These are phyloP conservation scores for Myiopsitta monachus DNA, from an alignment of 2,113 vertebrate species.

Conservation along the genomic window DNA sequence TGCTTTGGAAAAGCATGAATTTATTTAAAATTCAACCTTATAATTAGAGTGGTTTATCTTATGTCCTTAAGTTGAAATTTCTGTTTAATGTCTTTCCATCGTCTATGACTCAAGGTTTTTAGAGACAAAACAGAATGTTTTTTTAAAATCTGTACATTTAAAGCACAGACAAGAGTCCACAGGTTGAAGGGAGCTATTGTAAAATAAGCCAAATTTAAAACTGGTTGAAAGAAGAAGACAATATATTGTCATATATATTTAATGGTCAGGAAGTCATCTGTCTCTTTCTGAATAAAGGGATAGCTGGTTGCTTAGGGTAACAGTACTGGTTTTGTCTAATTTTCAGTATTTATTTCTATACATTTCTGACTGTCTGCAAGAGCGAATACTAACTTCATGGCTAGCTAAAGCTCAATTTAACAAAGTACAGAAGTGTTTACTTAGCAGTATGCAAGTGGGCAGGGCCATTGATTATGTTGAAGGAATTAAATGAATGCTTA, in stretches of 20 bases:
- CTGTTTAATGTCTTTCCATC: not conserved
- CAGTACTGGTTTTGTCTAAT: not conserved
- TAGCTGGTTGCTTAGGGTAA: not conserved
- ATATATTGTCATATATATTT: not conserved
- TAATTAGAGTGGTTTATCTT: not conserved
- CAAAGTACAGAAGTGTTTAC: not conserved
- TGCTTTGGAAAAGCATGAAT: not conserved
- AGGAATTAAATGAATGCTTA: not conserved
- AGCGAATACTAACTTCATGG: not conserved
- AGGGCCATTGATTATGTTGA: not conserved
- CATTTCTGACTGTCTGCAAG: not conserved
- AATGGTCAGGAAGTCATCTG: not conserved
- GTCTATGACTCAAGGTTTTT: not conserved
- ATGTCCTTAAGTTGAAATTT: not conserved
- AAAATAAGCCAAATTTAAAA: not conserved
- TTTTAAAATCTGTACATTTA: not conserved
- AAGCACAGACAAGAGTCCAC: not conserved
- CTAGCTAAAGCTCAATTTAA: not conserved
- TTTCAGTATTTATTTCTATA: not conserved
- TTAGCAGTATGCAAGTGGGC: not conserved
- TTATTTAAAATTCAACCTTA: not conserved
- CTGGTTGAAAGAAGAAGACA: not conserved
- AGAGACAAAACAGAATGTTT: not conserved
- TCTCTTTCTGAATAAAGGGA: not conserved
- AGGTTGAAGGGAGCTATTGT: not conserved